Evolutionary conservation across 2,797 vertebrate species (phyloP).

Genomic region (Buceros bicornis): DNA sequence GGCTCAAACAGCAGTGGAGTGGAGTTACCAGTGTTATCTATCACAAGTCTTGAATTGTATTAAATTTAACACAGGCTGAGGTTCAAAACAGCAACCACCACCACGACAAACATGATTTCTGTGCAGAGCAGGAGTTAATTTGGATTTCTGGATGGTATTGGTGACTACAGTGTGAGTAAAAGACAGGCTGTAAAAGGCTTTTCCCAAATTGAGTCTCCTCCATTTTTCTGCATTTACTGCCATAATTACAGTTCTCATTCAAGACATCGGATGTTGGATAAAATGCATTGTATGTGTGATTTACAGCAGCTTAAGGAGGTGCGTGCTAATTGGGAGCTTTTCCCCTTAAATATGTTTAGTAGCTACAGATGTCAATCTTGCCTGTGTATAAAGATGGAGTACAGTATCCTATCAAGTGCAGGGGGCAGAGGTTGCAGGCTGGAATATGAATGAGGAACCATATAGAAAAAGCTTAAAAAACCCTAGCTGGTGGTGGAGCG

Average conservation of each 20-base stretch:
- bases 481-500: background rate
- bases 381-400: background rate
- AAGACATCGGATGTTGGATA: background rate
- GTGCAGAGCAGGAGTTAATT: background rate
- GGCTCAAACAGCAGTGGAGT: slow-evolving; percentile 29
- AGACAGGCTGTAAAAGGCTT: background rate
- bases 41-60: background rate
- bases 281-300: background rate
- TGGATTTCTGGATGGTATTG: background rate
- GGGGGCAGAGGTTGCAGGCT: background rate
- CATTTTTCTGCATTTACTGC: slow-evolving; percentile 20
- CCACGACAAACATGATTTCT: background rate
- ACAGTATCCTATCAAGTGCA: background rate
- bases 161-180: background rate
- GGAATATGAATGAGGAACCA: background rate
- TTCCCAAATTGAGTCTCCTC: background rate
- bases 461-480: background rate
- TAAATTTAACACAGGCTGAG: background rate
- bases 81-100: background rate
- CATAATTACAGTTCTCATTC: slow-evolving; percentile 23
- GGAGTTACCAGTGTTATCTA: slow-evolving; percentile 17
- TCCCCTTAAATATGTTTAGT: background rate
- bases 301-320: slow-evolving; percentile 20
- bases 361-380: background rate
- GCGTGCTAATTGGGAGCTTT: slow-evolving; percentile 1